Base-by-base conservation (phyloP, 2,113 vertebrate genomes). In the Spilogale gracilis region DNA sequence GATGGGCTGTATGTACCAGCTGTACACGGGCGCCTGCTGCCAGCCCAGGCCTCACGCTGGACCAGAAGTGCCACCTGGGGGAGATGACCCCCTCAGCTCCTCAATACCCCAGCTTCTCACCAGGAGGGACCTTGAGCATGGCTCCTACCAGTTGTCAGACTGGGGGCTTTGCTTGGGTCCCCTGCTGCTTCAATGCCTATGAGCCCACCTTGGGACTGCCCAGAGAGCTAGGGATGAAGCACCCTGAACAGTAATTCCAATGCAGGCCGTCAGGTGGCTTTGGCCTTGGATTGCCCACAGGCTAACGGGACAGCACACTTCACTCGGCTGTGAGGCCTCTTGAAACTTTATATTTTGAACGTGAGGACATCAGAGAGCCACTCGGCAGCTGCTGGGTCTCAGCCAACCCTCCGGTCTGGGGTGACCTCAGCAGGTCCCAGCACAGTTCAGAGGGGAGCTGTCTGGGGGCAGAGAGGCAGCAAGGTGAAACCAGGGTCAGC, bases 1-100 rank as follows among this genome's bases (percentile, higher is more conserved):
- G 73, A 54, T 0, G 6, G 60, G 2, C 65, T 9, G 14, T 12
- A 32, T 9, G 43, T 6, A 16, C 23, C 54, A n/a, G 60, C 0
- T 14, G 58, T 17, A n/a, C 25, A 21, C 18, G 11, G 32, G 52
- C 10, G 38, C 63, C 52, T 11, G 58, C 7, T 5, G 30, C 6
- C 3, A 1, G 18, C 27, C 17, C 0, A 0, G 48, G 12, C 30
- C 50, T 56, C 65, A 2, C 0, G 9, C 38, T 27, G 0, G 0
- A 30, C 30, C 65, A 32, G 67, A 73, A 30, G 67, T 30, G 82
- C 45, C 16, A 3, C 58, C 54, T 2, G 0, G n/a, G 32, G 1
- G 13, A 50, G 50, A 30, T 16, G 43, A 5, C 10, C 5, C 45
- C 45, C 48, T 50, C 23, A 32, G 54, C 16, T 38, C 38, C 38